These are phyloP conservation scores for Coryphaenoides rupestris DNA, from an alignment of 2,113 vertebrate species.

Conservation along the genomic window DNA sequence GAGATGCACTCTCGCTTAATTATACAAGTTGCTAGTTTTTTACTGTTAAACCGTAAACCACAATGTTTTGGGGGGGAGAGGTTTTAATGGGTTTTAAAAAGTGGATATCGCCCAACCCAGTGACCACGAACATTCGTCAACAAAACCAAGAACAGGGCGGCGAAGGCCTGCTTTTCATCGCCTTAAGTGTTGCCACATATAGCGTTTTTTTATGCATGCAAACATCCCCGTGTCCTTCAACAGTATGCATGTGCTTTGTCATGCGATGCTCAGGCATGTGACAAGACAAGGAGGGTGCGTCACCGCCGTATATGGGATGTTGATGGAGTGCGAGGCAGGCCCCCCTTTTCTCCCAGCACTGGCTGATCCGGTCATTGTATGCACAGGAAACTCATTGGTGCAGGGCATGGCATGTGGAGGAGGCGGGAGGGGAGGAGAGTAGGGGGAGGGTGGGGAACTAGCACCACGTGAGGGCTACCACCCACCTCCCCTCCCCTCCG, in stretches of 20 bases:
- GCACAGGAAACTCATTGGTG: constrained; percentile 1
- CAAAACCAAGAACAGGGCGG: too few species aligned
- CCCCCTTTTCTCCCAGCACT: constrained; percentile 12
- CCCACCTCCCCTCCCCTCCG: constrained; percentile 7
- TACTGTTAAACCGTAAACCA: too few species aligned
- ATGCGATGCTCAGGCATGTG: background rate
- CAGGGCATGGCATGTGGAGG: constrained; percentile 5
- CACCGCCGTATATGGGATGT: background rate
- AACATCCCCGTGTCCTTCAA: too few species aligned
- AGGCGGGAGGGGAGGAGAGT: background rate
- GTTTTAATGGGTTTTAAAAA: too few species aligned
- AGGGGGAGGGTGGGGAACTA: background rate
- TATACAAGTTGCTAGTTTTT: too few species aligned
- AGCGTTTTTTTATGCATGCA: too few species aligned
- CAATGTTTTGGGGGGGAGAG: too few species aligned
- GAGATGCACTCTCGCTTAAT: too few species aligned
- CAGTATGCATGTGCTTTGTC: background rate
- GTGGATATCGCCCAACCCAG: too few species aligned
- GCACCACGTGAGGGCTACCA: constrained; percentile 15
- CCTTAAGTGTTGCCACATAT: too few species aligned
- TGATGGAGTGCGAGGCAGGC: constrained; percentile 1
- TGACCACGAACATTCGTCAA: too few species aligned
- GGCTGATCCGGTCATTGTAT: constrained; percentile 26
- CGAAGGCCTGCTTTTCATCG: too few species aligned
- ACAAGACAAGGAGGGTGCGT: background rate